Evolutionary conservation across 2,888 invertebrate species (phyloP).

Genomic region (Pterostichus madidus): DNA sequence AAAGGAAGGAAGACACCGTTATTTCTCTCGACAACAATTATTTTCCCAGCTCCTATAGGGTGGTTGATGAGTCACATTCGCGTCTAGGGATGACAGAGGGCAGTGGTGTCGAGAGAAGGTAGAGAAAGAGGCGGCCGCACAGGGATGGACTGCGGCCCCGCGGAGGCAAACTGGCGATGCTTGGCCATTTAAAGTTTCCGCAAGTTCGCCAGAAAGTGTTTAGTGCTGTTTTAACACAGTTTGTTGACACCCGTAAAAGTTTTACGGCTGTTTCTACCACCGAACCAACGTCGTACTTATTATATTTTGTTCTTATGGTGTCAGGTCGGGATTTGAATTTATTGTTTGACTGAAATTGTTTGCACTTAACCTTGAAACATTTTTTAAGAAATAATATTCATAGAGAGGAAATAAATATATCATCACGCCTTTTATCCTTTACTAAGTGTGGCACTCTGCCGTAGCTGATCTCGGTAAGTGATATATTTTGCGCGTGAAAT

Average conservation of each 20-base stretch:
- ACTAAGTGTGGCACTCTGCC: no score
- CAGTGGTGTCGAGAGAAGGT: slow-evolving; percentile 11
- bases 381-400: no score
- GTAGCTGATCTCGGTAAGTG: no score
- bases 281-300: slow-evolving; percentile 38
- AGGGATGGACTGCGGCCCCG: slow-evolving; percentile 13
- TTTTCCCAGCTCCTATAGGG: slow-evolving; percentile 30
- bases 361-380: slow-evolving; percentile 3
- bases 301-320: slow-evolving; percentile 42
- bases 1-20: slow-evolving; percentile 30
- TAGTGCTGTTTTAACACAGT: slow-evolving; percentile 66
- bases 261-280: slow-evolving; percentile 60
- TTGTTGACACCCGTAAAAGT: slow-evolving; percentile 65
- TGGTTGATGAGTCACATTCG: slow-evolving; percentile 60
- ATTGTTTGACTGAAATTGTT: slow-evolving; percentile 9
- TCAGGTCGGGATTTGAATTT: slow-evolving; percentile 40
- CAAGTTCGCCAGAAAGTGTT: slow-evolving; percentile 63
- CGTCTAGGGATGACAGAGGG: slow-evolving; percentile 51
- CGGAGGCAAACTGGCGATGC: slow-evolving; percentile 59
- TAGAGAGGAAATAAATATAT: no score
- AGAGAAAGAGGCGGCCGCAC: background rate
- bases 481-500: no score
- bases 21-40: slow-evolving; percentile 42
- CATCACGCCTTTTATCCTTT: no score
- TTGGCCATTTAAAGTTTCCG: slow-evolving; percentile 64